Evolutionary conservation across 2,888 invertebrate species (phyloP).

Genomic region (Myopa tessellatipennis): DNA sequence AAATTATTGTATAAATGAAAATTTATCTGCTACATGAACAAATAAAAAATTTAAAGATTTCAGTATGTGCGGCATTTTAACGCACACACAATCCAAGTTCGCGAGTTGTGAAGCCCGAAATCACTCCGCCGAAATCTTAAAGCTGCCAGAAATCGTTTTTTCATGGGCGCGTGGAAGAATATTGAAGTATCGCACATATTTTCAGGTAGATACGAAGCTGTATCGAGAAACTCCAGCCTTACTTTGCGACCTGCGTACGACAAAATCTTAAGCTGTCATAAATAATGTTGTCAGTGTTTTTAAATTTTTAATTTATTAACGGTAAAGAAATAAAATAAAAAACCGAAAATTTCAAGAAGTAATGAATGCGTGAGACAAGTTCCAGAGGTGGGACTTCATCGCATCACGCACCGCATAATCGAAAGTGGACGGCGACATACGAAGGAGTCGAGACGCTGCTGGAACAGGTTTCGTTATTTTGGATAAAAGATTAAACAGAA

Average conservation of each 20-base stretch:
- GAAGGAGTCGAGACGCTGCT: neutral
- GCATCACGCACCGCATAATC: constrained; percentile 36
- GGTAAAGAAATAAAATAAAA: neutral
- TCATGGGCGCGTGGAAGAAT: neutral
- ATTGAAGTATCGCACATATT: neutral
- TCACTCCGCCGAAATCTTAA: constrained; percentile 26
- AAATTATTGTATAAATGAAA: neutral
- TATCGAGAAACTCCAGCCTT: too few relatives aligned
- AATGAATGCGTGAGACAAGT: constrained; percentile 24
- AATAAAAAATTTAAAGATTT: neutral
- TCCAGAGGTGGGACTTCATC: neutral
- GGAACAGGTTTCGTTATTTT: constrained; percentile 43
- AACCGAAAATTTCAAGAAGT: neutral
- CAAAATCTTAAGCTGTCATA: constrained; percentile 43
- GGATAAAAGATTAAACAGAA: constrained; percentile 7
- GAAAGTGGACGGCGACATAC: constrained; percentile 42
- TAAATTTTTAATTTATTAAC: constrained; percentile 42
- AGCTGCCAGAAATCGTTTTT: constrained; percentile 10
- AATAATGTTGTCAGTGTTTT: constrained; percentile 43
- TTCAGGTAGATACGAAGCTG: neutral
- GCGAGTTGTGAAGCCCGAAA: neutral
- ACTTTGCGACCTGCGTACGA: neutral
- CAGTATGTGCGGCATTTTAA: neutral
- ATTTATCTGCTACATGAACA: neutral
- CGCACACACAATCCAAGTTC: neutral